Evolutionary conservation across 2,888 invertebrate genomes (phyloP), one percentile per base, ranked within the genome.

Genomic region (Idaea biselata): DNA sequence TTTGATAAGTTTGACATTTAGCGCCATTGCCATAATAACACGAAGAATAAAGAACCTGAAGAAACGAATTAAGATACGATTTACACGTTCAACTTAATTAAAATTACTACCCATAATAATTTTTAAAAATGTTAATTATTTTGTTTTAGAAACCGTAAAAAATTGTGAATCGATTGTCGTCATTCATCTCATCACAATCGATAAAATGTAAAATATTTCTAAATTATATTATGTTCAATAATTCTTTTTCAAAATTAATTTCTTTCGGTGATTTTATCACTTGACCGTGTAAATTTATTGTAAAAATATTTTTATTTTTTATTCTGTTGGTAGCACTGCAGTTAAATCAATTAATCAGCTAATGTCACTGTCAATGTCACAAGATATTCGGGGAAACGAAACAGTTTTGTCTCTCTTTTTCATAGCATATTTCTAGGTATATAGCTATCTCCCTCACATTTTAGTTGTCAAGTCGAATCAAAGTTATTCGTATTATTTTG

Each of bases 401-500:
- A 44, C 1, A 44, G 11, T 44, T 3, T 44, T 44, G 6, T 44
- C 44, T 44, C 44, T 44, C 1, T 44, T 44, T 44, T 14, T 44
- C 44, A 3, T 25, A 25, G 25, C 5, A 5, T 25, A 25, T 44
- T 44, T 44, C 0, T 14, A 7, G 14, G 6, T 2, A 1, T 32
- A 11, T 44, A 44, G 8, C 11, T 44, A 44, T 5, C 44, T 44
- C 8, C 3, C 44, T 44, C 44, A 44, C 44, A 14, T 44, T 44
- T 5, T 44, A 44, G 6, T 44, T 8, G 14, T 44, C 11, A 44
- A 25, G 25, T 25, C 25, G 5, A 25, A 25, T 25, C 25, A 25
- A 25, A 25, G 3, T 25, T 25, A 25, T 25, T 44, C 11, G 11
- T 11, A 33, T 55, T n/a, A 17, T 16, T 16, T 17, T 56, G 87